Evolutionary conservation across 1,140 invertebrate species (phyloP), one percentile per base, ranked within the genome.

Genomic region (Scaptomyza montana): DNA sequence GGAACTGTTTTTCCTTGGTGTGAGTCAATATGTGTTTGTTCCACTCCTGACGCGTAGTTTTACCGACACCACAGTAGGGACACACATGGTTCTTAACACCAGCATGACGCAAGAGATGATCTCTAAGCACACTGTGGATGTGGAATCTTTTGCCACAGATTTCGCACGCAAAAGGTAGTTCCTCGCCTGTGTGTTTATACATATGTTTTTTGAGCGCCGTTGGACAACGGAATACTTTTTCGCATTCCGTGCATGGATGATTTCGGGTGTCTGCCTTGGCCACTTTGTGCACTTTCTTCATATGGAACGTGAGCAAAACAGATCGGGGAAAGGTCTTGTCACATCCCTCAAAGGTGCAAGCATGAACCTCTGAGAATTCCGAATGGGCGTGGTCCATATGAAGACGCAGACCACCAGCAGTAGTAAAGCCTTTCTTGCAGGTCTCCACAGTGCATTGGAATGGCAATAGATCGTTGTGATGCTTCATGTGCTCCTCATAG

Each of bases 161-260:
- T 49, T 94, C 93, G 70, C 94, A 94, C 3, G 93, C 92, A 54
- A 93, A 94, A 0, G 93, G 93, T 57, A 93, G 92, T 77, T 94
- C 93, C 16, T 93, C 93, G 4, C 93, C 93, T 41, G 85, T 89
- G 64, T 94, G 93, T 19, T 93, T 94, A 36, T 93, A 93, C 64
- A 93, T 93, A 62, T 94, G 94, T 59, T 94, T 91, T 45, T 91
- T 91, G 5, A 91, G 68, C 2, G 90, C 90, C n/a, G 86, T 90
- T 3, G 87, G 90, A 56, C 90, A 91, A n/a, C 81, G 84, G 69
- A 91, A 91, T 0, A 91, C 90, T 56, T 90, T 91, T 19, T 91
- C 90, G 51, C 90, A 91, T 36, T 91, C 90, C 0, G 71, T 84
- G 65, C 90, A 91, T 1, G 87, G 80, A 49, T 68, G 65, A 12